Percentiles rank a stretch among this genome's conserved stretches.
phyloP scores from a whole-genome alignment of 2,888 invertebrate genomes.

The Synergus gifuensis region DNA sequence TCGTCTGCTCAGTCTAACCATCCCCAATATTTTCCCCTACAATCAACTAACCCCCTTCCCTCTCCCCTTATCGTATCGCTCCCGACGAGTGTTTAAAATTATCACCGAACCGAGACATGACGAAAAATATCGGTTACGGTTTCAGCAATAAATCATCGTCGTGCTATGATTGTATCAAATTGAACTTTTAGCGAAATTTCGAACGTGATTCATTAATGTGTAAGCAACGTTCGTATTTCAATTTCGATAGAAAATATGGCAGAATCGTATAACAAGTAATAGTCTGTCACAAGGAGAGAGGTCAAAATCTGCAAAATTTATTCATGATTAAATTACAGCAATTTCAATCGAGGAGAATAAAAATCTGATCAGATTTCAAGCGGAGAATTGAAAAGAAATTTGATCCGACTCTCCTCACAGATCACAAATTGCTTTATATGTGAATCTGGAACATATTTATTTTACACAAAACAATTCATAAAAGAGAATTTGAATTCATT shows the following conservation, averaged over 20 bases:
- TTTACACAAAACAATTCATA: no score
- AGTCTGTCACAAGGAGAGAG: not conserved
- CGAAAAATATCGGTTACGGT: conserved; percentile 23
- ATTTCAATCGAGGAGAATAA: not conserved
- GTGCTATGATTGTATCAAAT: conserved; percentile 15
- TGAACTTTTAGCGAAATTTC: conserved; percentile 37
- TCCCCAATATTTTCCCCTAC: conserved; percentile 23
- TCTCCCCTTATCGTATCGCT: not conserved
- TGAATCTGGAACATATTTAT: no score
- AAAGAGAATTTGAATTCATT: no score
- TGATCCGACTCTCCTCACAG: not conserved
- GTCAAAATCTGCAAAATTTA: not conserved
- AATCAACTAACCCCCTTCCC: not conserved
- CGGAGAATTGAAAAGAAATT: not conserved
- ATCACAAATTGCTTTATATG: no score
- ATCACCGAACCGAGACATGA: not conserved
- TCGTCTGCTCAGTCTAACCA: conserved; percentile 38
- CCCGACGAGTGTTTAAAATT: conserved; percentile 7
- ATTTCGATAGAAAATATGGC: conserved; percentile 5
- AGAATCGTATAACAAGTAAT: conserved; percentile 3
- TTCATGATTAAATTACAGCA: not conserved
- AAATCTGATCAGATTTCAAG: not conserved
- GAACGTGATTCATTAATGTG: conserved; percentile 1
- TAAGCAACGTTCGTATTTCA: conserved; percentile 18
- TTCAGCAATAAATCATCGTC: conserved; percentile 19